phyloP scores from a whole-genome alignment of 2,113 vertebrate species.

The Corythornis cristatus region DNA sequence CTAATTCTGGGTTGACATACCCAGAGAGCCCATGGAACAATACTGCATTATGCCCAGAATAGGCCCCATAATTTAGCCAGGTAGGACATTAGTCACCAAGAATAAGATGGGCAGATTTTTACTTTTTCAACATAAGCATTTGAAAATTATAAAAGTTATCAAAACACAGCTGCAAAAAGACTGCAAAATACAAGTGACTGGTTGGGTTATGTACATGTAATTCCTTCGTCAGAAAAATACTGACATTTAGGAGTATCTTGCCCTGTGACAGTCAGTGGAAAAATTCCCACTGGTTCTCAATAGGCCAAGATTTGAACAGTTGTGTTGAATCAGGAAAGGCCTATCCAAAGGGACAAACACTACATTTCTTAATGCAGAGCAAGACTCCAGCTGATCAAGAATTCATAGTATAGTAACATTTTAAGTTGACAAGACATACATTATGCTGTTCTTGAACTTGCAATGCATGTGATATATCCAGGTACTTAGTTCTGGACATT shows the following conservation, averaged over 20 bases:
- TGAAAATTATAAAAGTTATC: background rate
- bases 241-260: background rate
- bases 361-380: background rate
- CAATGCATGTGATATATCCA: background rate
- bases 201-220: background rate
- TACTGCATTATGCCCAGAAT: rapidly evolving
- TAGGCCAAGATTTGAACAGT: background rate
- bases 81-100: background rate
- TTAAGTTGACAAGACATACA: background rate
- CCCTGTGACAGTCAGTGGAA: background rate
- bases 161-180: background rate
- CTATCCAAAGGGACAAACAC: background rate
- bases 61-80: background rate
- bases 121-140: background rate
- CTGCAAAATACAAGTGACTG: background rate
- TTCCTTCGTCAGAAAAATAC: background rate
- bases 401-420: background rate
- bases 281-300: background rate
- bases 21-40: background rate
- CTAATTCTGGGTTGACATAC: background rate
- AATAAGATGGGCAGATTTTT: rapidly evolving
- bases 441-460: background rate
- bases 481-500: background rate
- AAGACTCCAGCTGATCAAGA: background rate
- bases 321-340: background rate